phyloP scores from a whole-genome alignment of 2,888 invertebrate species.

The Rhagonycha lutea region DNA sequence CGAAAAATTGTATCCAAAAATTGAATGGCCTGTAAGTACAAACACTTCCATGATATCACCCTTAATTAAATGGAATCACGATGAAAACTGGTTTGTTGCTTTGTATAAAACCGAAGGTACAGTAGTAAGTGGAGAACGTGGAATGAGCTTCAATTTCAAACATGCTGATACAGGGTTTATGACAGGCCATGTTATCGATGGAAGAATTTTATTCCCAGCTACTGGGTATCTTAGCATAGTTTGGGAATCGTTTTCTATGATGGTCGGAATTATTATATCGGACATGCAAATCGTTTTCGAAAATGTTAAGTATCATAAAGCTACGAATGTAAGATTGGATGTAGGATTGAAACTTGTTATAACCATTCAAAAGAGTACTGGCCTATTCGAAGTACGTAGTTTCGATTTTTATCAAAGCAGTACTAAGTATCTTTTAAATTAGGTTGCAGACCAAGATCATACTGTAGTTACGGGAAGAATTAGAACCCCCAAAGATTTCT shows the following conservation, averaged over 20 bases:
- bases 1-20: too few species aligned
- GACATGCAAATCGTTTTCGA: slow-evolving; percentile 62
- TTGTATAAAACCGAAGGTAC: slow-evolving; percentile 70
- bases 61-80: slow-evolving; percentile 87
- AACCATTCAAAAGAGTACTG: slow-evolving; percentile 40
- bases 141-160: slow-evolving; percentile 62
- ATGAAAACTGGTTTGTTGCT: slow-evolving; percentile 74
- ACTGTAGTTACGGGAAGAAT: background rate
- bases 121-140: slow-evolving; percentile 69
- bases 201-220: slow-evolving; percentile 60
- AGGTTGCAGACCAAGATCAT: background rate
- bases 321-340: slow-evolving; percentile 59
- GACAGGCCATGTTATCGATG: slow-evolving; percentile 81
- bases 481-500: background rate
- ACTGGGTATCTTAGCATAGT: slow-evolving; percentile 59
- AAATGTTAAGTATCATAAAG: slow-evolving; percentile 63
- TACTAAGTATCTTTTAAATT: too few species aligned
- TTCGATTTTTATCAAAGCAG: too few species aligned
- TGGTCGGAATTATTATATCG: slow-evolving; percentile 47
- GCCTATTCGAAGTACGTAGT: slow-evolving; percentile 43
- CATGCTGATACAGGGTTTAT: slow-evolving; percentile 75
- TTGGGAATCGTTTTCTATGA: slow-evolving; percentile 60
- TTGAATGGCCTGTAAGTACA: too few species aligned
- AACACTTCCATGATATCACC: too few species aligned
- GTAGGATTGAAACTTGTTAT: slow-evolving; percentile 40